phyloP scores from a whole-genome alignment of 2,113 vertebrate species.

The Megalops atlanticus region DNA sequence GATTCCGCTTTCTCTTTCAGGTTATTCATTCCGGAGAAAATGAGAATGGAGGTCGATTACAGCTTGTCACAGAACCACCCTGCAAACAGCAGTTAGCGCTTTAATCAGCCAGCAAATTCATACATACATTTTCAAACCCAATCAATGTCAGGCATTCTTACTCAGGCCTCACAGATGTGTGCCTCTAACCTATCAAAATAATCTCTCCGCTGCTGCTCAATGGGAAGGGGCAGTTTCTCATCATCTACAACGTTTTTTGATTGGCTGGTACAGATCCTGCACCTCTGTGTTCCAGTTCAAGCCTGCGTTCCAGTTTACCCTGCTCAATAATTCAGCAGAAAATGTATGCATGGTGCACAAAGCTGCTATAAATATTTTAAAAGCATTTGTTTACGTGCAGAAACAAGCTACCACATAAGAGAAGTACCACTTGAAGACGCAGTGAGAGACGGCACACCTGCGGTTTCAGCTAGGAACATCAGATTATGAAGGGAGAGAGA shows the following conservation, averaged over 20 bases:
- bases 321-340: constrained; percentile 65
- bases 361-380: constrained; percentile 62
- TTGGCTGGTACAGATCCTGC: background rate
- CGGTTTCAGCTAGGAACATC: background rate
- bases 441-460: background rate
- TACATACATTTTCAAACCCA: background rate
- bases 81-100: too few relatives aligned
- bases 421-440: background rate
- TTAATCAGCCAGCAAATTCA: too few relatives aligned
- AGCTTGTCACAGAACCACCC: background rate
- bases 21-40: too few relatives aligned
- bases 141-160: background rate
- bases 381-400: constrained; percentile 34
- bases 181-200: too few relatives aligned
- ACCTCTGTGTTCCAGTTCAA: constrained; percentile 8
- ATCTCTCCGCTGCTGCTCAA: constrained; percentile 4
- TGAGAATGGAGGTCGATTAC: background rate
- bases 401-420: constrained; percentile 41
- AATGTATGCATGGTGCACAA: constrained; percentile 52
- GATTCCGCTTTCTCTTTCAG: background rate
- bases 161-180: too few relatives aligned
- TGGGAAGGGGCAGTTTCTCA: background rate
- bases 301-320: constrained; percentile 46
- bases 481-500: background rate
- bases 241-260: background rate